These are phyloP conservation scores for Micronycteris hirsuta DNA, from an alignment of 2,113 vertebrate genomes.

Conservation along the genomic window DNA sequence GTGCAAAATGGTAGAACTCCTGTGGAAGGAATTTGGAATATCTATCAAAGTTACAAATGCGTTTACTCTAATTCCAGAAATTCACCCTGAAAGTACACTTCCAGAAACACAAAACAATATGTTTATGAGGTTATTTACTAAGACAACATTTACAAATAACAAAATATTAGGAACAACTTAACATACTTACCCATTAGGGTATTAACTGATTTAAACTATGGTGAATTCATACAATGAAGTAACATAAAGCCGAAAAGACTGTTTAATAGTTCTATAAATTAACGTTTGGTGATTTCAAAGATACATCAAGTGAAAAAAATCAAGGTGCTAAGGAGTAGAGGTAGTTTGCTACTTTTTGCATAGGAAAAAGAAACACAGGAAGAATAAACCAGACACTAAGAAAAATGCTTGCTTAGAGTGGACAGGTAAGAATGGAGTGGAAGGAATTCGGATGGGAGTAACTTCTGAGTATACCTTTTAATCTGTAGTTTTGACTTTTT, in stretches of 20 bases:
- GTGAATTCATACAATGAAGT: not conserved
- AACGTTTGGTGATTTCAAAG: not conserved
- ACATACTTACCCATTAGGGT: not conserved
- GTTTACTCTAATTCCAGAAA: not conserved
- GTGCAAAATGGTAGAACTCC: not conserved
- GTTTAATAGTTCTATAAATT: not conserved
- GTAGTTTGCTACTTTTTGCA: not conserved
- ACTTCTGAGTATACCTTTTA: not conserved
- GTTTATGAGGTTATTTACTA: not conserved
- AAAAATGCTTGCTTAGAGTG: not conserved
- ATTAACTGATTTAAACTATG: not conserved
- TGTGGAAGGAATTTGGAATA: not conserved
- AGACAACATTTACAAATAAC: not conserved
- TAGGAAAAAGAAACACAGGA: not conserved
- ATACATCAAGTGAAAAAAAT: not conserved
- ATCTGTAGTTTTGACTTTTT: not conserved
- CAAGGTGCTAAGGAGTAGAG: not conserved
- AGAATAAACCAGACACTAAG: not conserved
- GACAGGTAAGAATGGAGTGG: not conserved
- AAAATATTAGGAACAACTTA: not conserved
- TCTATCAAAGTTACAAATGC: not conserved
- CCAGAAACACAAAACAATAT: not conserved
- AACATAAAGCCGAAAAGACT: not conserved
- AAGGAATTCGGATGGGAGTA: not conserved
- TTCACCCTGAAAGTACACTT: not conserved